Evolutionary conservation across 1,140 invertebrate genomes (phyloP), one percentile per base, ranked within the genome.

Genomic region (Drosophila grimshawi): DNA sequence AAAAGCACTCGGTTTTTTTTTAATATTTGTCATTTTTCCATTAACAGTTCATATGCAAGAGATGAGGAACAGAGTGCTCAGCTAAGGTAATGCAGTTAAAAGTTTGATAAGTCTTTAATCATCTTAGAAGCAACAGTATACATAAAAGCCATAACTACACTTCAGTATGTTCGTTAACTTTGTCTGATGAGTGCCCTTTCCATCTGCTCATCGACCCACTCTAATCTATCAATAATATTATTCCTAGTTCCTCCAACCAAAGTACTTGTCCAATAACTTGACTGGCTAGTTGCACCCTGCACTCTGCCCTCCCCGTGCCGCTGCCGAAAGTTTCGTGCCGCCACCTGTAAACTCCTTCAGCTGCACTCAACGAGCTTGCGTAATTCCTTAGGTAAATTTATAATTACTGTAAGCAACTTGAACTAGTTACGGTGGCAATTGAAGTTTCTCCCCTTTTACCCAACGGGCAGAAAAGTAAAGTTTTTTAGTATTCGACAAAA

Each of bases 181-280:
- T 55, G 33, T 45, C 43, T 27, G 46, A 48, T 19, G 46, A 43
- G 10, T 39, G 7, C 10, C n/a, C 10, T 10, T 43, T 3, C 19
- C 46, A 45, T 19, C 59, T 7, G 19, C 32, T 2, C 10, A 39
- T 27, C 64, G 35, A 19, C 11, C 46, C 80, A 75, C 77, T 81
- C 68, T 89, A 86, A 86, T 86, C 83, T 88, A 86, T 86, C 83
- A 86, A 86, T 86, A 86, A 83, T 83, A 89, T 86, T 86, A 86
- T 86, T 80, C 52, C 78, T 63, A 72, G 56, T 77, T 68, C 52
- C 72, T 61, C 48, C 57, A 37, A 72, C 53, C 45, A 62, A 53
- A 52, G 62, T 59, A 45, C 57, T 68, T 62, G 51, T 32, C 65
- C 45, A 41, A 29, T 53, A 59, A 46, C 64, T 61, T 73, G 64